Percentiles rank a stretch among this genome's conserved stretches.
phyloP scores from a whole-genome alignment of 2,113 vertebrate species.

The Alethe castanea region DNA sequence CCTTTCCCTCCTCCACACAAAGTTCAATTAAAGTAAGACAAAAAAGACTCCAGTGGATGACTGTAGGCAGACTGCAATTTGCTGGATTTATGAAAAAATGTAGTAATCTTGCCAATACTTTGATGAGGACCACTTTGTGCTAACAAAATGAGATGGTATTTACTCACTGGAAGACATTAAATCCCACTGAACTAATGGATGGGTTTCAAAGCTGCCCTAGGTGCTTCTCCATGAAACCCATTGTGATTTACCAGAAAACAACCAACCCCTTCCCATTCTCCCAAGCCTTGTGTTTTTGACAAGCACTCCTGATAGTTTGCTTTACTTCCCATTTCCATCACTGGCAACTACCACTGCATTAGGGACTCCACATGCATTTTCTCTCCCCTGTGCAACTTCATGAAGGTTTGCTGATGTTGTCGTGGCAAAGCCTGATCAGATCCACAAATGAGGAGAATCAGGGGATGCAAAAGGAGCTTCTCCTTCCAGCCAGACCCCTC shows the following conservation, averaged over 20 bases:
- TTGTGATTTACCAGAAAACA: background rate
- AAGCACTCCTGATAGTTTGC: background rate
- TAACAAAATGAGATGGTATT: slow-evolving; percentile 6
- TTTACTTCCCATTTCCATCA: background rate
- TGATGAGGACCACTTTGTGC: slow-evolving; percentile 51
- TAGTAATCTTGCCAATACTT: slow-evolving; percentile 50
- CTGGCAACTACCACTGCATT: background rate
- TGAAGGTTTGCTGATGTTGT: background rate
- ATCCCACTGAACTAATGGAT: slow-evolving; percentile 30
- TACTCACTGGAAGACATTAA: slow-evolving; percentile 40
- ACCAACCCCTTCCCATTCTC: background rate
- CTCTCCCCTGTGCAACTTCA: background rate
- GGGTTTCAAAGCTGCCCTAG: slow-evolving; percentile 4
- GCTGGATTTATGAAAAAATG: slow-evolving; percentile 39
- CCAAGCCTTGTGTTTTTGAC: background rate
- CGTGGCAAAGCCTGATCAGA: background rate
- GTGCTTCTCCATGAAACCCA: background rate
- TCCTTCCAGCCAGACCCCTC: background rate
- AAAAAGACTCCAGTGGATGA: slow-evolving; percentile 32
- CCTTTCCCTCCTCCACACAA: background rate
- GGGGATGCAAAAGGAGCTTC: background rate
- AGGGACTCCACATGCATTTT: background rate
- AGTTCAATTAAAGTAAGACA: slow-evolving; percentile 37
- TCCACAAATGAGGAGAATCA: background rate
- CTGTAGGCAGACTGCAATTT: slow-evolving; percentile 47